Evolutionary conservation across 2,113 vertebrate genomes (phyloP), one percentile per base, ranked within the genome.

Genomic region (Tichodroma muraria): DNA sequence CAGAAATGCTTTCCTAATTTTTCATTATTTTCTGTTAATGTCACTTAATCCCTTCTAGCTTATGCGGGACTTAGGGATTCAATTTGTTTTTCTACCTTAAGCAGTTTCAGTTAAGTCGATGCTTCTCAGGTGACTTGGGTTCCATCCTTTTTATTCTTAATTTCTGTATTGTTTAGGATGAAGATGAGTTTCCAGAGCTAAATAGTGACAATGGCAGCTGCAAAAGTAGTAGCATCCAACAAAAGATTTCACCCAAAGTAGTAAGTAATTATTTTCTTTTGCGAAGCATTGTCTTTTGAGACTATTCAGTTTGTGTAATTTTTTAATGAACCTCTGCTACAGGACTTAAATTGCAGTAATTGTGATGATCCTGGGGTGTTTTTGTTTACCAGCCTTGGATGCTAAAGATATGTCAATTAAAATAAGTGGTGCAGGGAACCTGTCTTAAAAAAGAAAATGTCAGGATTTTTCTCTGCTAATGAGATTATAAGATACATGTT

Each of bases 181-280:
- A 99, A 97, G 98, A 99, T 80, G 98, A 99, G 93, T 99, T 99
- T 97, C 99, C 98, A 88, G 98, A 99, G 89, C 95, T 99, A 38
- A 98, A 97, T 64, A 96, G 98, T 78, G 98, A 98, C 88, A 98
- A 96, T 35, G 92, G 97, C 56, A 97, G 91, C 90, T 97, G 66
- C 96, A 99, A 98, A 98, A 97, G 97, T 89, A 98, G 98, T 61
- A 98, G 97, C 89, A 94, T 97, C 6, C 99, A 98, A 83, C 98
- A 98, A 83, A 99, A 99, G 94, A 98, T 99, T 87, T 94, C 98
- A 92, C 98, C 99, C 93, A 99, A 98, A 97, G 97, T 99, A 97
- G 99, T 99, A 98, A 97, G 97, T 95, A 53, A 45, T 49, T 38
- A 10, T 37, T 81, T 38, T 65, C 8, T 61, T 89, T 79, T 72